Evolutionary conservation across 1,140 invertebrate species (phyloP), one percentile per base, ranked within the genome.

Genomic region (Saccostrea echinata): DNA sequence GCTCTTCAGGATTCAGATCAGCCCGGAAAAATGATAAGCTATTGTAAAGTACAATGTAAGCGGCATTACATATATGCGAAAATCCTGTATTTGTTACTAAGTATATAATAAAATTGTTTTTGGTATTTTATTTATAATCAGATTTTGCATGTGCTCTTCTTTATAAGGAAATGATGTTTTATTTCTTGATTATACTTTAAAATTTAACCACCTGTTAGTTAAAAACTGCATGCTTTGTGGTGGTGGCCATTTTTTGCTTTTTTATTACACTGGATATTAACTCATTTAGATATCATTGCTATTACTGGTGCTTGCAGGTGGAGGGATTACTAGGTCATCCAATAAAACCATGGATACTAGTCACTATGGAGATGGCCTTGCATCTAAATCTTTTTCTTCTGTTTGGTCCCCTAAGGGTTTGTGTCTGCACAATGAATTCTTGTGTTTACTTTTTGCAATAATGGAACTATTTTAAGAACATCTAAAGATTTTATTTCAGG

Each of bases 371-470:
- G 43, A 85, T 86, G 33, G 64, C 35, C 57, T 83, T 61, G 52
- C 84, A 61, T 57, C 53, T 57, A 64, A 84, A 61, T 64, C 57
- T 33, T 84, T 64, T 21, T 57, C 71, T 68, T 52, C 84, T 68
- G 84, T 88, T 35, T 88, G 88, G 88, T 81, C 88, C 27, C 88
- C 88, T 61, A 61, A 88, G 53, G 88, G 88, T 88, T 88, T 88
- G 88, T 88, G 87, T 76, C 27, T 85, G 68, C 68, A 30, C 13
- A 30, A 30, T 76, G 68, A 33, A 76, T 24, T 21, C 18, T 18
- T 21, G 16, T 61, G 55, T 61, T 61, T 21, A 21, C 4, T 18
- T 61, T 61, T 18, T 61, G 6, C n/a, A 61, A 18, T 61, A 16
- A 61, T 61, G 2, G 55, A n/a, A n/a, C 18, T 21, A 61, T 61